Evolutionary conservation across 1,140 invertebrate species (phyloP).

Genomic region (Drosophila bocqueti): DNA sequence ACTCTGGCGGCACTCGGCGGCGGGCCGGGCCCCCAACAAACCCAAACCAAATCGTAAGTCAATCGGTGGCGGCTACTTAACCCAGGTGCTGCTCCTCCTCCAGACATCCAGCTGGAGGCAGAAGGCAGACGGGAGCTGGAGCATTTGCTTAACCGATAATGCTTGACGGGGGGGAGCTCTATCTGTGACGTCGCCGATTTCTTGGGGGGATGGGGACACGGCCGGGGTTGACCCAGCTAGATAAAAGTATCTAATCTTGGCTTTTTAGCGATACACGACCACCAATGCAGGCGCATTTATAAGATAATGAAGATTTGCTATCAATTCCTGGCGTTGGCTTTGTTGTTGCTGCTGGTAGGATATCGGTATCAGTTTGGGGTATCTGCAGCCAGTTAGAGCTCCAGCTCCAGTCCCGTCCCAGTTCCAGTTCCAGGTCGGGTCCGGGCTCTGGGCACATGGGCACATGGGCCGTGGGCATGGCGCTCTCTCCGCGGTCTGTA

Average conservation of each 20-base stretch:
- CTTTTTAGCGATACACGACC: conserved; percentile 75
- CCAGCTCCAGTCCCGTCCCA: conserved; percentile 10
- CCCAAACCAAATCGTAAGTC: conserved; percentile 38
- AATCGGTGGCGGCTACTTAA: conserved; percentile 37
- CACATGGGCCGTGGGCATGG: conserved; percentile 5
- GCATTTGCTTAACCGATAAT: conserved; percentile 78
- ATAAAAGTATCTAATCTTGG: conserved; percentile 85
- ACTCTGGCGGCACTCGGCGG: conserved; percentile 3
- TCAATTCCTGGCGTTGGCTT: conserved; percentile 62
- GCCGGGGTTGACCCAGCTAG: conserved; percentile 79
- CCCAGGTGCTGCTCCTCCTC: conserved; percentile 11
- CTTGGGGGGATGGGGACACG: conserved; percentile 29
- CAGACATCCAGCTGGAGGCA: conserved; percentile 9
- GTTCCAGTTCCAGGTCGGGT: conserved; percentile 21
- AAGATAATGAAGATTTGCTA: conserved; percentile 85
- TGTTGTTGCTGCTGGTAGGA: conserved; percentile 53
- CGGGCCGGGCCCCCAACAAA: conserved; percentile 63
- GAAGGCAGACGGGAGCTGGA: conserved; percentile 9
- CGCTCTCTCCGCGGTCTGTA: conserved; percentile 57
- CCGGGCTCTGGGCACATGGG: conserved; percentile 13
- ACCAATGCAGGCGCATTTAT: conserved; percentile 73
- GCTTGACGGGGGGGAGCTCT: conserved; percentile 10
- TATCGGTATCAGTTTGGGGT: conserved; percentile 75
- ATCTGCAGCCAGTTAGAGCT: conserved; percentile 53
- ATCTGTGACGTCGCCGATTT: conserved; percentile 75